These are phyloP conservation scores for Elysia chlorotica DNA, from an alignment of 1,140 invertebrate species.

Conservation along the genomic window DNA sequence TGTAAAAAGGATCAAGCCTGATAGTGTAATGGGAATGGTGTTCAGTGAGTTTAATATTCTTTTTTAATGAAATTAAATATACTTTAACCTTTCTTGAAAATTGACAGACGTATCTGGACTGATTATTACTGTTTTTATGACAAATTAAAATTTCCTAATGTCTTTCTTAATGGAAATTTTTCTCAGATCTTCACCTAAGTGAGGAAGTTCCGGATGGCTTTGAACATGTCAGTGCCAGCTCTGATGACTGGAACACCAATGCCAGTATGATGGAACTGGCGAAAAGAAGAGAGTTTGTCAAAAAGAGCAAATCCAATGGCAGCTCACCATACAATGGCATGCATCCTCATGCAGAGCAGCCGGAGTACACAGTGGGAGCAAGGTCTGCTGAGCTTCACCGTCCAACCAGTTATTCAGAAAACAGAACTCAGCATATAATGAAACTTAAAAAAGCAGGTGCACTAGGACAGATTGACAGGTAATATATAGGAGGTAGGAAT, in stretches of 20 bases:
- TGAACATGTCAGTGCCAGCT: constrained; percentile 24
- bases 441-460: constrained; percentile 49
- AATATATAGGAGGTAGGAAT: too few species aligned
- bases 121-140: too few species aligned
- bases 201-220: neutral
- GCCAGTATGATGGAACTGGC: constrained; percentile 36
- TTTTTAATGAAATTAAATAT: too few species aligned
- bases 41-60: too few species aligned
- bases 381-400: constrained; percentile 46
- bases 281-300: constrained; percentile 27
- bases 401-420: constrained; percentile 47
- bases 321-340: constrained; percentile 11
- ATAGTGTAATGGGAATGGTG: too few species aligned
- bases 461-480: constrained; percentile 40
- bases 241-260: constrained; percentile 41
- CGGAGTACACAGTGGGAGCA: too few species aligned
- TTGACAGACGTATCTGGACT: too few species aligned
- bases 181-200: constrained; percentile 14
- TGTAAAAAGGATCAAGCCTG: too few species aligned
- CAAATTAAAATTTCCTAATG: too few species aligned
- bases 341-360: constrained; percentile 29
- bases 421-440: constrained; percentile 42
- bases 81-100: too few species aligned
- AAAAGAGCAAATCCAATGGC: constrained; percentile 11
- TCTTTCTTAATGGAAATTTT: too few species aligned